Base-by-base conservation (phyloP, 2,888 invertebrate species). In the Dryadula phaetusa region DNA sequence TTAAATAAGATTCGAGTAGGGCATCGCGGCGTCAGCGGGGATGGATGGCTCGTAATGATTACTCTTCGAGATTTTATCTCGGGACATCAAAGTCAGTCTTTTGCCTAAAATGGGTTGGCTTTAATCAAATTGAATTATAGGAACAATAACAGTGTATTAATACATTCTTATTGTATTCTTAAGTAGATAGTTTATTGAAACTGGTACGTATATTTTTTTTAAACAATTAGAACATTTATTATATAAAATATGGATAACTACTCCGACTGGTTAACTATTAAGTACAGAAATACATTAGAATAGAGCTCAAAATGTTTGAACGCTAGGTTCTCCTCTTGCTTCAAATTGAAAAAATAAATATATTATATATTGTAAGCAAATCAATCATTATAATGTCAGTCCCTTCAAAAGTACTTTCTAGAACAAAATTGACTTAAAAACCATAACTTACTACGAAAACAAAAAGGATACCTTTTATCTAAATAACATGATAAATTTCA, bases 61-160 rank as follows among this genome's bases (percentile, higher is more conserved):
- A 54, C 64, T 53, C 28, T 14, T 52, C 52, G 34, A 44, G 63
- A 54, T 64, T 64, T 46, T 54, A 64, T 64, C 64, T 64, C 22
- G 20, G 44, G 14, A 25, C 46, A 46, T 64, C 34, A 56, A 56
- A 46, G 10, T 32, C 42, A 52, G 16, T 18, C 18, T 20, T 25
- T 54, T 34, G 16, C 28, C 14, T 53, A 14, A 32, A 44, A 54
- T 44, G 34, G 34, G 28, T 22, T 25, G 40, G 18, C 16, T 37
- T 20, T 46, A 34, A 49, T 49, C 20, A n/a, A 37, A 62, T 62
- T 62, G 34, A 34, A 22, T 37, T 46, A 47, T 62, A 16, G 3
- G 20, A 32, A 61, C 18, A 47, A 47, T 46, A 18, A 34, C n/a
- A 2, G 16, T 42, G 8, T 58, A 25, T 14, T 20, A 20, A 20